Conservation (phyloP, 2,113 vertebrate genomes). For the Panurus biarmicus region DNA sequence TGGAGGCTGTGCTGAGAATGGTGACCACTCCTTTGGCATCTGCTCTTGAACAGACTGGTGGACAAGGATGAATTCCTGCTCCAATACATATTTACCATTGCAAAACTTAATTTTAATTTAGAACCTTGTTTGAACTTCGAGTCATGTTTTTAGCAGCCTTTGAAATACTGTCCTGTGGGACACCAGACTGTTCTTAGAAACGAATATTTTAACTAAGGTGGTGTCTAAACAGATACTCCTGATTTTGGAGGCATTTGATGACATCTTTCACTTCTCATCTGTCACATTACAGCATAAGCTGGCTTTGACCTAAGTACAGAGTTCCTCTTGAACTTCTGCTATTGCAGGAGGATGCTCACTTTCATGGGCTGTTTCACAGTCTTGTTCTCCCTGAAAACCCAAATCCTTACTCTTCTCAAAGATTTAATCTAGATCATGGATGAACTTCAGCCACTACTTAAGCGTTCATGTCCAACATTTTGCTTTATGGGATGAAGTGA, state of each 20-base stretch:
- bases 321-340: neutral
- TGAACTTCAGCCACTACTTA: neutral
- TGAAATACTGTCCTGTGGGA: neutral
- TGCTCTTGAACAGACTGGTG: neutral
- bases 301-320: neutral
- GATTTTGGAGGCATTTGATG: conserved; percentile 11
- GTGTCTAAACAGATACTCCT: neutral
- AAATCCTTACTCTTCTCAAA: neutral
- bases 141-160: neutral
- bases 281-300: neutral
- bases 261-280: conserved; percentile 1
- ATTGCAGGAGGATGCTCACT: neutral
- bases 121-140: neutral
- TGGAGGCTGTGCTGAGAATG: neutral
- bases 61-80: neutral
- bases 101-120: conserved; percentile 4
- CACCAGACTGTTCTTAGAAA: neutral
- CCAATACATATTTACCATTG: neutral
- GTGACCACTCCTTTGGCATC: conserved; percentile 1
- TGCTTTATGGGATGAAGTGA: neutral
- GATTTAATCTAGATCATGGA: neutral
- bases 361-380: neutral
- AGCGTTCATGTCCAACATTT: neutral
- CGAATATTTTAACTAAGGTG: neutral
- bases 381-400: neutral